Conservation (phyloP, 2,113 vertebrate genomes). For the Saiga tatarica region DNA sequence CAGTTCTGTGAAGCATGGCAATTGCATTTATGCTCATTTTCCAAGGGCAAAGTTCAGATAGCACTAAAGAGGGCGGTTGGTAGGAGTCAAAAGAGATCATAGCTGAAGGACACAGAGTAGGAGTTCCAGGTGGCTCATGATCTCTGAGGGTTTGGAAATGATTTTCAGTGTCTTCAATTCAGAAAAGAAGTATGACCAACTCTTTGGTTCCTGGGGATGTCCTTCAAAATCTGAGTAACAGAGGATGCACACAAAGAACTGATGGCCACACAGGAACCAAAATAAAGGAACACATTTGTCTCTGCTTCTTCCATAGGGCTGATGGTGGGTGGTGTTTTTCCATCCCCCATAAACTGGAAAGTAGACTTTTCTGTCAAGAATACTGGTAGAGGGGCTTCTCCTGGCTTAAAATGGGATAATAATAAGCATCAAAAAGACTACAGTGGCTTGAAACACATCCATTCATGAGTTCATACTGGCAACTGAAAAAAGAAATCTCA, state of each 20-base stretch:
- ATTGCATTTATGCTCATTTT: conserved; percentile 52
- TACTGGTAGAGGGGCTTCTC: background rate
- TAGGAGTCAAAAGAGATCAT: background rate
- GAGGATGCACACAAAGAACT: background rate
- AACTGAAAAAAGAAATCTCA: background rate
- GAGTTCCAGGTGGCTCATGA: conserved; percentile 11
- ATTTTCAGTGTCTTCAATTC: background rate
- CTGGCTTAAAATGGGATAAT: background rate
- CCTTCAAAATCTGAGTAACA: background rate
- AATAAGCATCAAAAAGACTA: background rate
- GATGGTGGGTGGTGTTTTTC: background rate
- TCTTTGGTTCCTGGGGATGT: background rate
- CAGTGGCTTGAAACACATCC: background rate
- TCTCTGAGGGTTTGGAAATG: background rate
- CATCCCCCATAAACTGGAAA: background rate
- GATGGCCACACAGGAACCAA: background rate
- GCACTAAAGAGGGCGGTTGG: background rate
- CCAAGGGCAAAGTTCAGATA: background rate
- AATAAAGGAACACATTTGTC: background rate
- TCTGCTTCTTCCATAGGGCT: background rate
- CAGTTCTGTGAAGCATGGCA: conserved; percentile 23
- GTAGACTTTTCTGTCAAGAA: background rate
- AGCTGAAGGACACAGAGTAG: background rate
- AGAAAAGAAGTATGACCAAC: background rate
- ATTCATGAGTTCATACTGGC: background rate